Base-by-base conservation (phyloP, 2,888 invertebrate genomes). In the Caenorhabditis sp. region DNA sequence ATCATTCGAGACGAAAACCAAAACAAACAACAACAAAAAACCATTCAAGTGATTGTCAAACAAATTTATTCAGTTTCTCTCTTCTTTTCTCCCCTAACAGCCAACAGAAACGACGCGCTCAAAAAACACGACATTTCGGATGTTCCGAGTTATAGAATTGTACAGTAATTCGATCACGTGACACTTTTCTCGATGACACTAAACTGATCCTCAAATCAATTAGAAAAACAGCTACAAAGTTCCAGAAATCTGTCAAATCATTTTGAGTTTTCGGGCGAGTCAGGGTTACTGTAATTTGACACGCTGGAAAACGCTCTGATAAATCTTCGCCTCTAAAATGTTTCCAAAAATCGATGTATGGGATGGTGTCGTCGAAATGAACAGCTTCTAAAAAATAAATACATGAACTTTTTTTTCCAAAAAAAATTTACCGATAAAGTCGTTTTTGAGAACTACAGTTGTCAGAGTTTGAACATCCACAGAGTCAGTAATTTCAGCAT, bases 361-460 rank as follows among this genome's bases (percentile, higher is more conserved):
- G n/a, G 27, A 74, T 63, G 3, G 66, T 66, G n/a, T 74, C 74
- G n/a, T 74, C 74, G 0, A 74, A 58, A 50, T 69, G 69, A 5
- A 74, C 50, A 1, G 74, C 74, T 69, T 74, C 74, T 69, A 65
- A 50, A 69, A 24, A 19, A 36, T 36, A 21, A 60, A 36, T 3
- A 31, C 26, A n/a, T 57, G 6, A 14, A 24, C 37, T 23, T 26
- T 8, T 17, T 27, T 17, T 10, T 27, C 19, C 26, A 21, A 21
- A 17, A 58, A 36, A 26, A 55, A 27, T 10, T 12, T 19, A 60
- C 60, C 60, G 10, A 60, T 60, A 17, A 37, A 50, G 1, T 8
- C 27, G 3, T 6, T 21, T 19, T 31, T 26, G 14, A 60, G 24
- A n/a, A 60, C 17, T 1, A 60, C 3, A 19, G 21, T 19, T 1